These are phyloP conservation scores for Cylindroiulus punctatus DNA, from an alignment of 2,888 invertebrate species.

Conservation along the genomic window DNA sequence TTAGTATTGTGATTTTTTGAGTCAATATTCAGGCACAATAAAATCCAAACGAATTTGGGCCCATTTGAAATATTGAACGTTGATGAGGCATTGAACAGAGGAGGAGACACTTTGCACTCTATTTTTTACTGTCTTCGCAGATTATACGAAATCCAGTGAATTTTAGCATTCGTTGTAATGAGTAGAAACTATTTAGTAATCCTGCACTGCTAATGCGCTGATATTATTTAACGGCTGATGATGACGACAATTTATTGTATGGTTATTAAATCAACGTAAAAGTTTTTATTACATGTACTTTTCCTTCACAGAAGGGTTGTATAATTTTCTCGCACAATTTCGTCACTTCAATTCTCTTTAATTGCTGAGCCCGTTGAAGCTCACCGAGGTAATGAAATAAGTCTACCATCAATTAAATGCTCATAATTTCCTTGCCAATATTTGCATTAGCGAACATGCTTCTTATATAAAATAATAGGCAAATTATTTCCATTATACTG, in stretches of 20 bases:
- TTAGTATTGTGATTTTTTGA: background rate
- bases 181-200: no score
- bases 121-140: no score
- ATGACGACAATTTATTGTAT: no score
- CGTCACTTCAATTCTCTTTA: background rate
- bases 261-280: no score
- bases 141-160: no score
- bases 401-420: slow-evolving; percentile 19
- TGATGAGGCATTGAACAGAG: background rate
- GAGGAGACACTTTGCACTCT: no score
- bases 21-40: slow-evolving; percentile 1
- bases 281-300: no score
- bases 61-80: background rate
- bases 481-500: background rate
- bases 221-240: no score
- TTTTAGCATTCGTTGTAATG: no score
- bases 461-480: background rate
- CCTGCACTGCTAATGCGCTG: no score
- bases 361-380: background rate
- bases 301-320: no score
- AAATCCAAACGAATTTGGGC: background rate
- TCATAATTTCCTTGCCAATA: slow-evolving; percentile 13
- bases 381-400: background rate
- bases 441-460: no score
- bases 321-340: background rate